Evolutionary conservation across 1,140 invertebrate species (phyloP), one percentile per base, ranked within the genome.

Genomic region (Thalassaphorura encarpata): DNA sequence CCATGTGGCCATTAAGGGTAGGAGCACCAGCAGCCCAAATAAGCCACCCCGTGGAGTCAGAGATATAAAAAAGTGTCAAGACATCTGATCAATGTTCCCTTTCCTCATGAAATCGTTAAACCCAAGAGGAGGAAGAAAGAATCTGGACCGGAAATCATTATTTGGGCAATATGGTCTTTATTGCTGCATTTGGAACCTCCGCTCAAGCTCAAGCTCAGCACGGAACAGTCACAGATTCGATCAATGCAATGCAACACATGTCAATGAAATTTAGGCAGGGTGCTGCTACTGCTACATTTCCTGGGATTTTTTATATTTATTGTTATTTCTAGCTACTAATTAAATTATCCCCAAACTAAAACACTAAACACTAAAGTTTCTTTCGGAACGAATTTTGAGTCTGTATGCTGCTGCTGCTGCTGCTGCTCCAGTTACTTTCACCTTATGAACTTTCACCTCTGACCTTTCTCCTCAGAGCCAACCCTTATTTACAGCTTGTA

Each of bases 121-220:
- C 13, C 16, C n/a, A 11, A 23, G 11, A 50, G 6, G 21, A 6
- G 4, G 46, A 19, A 31, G 15, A 31, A 21, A 45, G 62, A 62
- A 61, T 64, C 54, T 60, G 47, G 60, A 58, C 60, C 63, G 63
- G 63, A 65, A 65, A 65, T 65, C 60, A 65, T 65, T 65, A 65
- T 65, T 65, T 65, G 63, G 57, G 60, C 60, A 65, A 65, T 65
- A 65, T 62, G 63, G 63, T 62, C 63, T 65, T 65, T 62, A 62
- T 65, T 59, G 59, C 59, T 23, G 19, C 42, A 11, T n/a, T 11
- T 36, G n/a, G 33, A 36, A n/a, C n/a, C 33, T 11, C n/a, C n/a
- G n/a, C n/a, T n/a, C n/a, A n/a, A n/a, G n/a, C n/a, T n/a, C n/a
- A n/a, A n/a, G n/a, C n/a, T n/a, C n/a, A 11, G n/a, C 33, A 36